These are phyloP conservation scores for Caenorhabditis inopinata DNA, from an alignment of 1,140 invertebrate species.

Conservation along the genomic window DNA sequence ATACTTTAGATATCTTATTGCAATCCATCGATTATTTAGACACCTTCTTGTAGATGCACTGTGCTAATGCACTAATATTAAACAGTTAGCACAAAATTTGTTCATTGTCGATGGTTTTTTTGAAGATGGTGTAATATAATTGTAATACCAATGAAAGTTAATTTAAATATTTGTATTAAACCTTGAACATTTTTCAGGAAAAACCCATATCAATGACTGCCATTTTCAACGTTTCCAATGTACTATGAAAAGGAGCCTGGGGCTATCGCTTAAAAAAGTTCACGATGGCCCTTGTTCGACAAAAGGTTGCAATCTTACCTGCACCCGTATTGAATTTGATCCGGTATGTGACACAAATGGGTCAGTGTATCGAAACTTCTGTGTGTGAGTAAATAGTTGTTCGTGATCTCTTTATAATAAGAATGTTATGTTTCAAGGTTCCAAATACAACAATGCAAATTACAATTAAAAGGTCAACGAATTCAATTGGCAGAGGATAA, in stretches of 20 bases:
- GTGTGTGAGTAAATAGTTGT: constrained; percentile 1
- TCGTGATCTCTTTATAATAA: neutral
- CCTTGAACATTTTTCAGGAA: neutral
- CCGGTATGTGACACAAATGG: constrained; percentile 28
- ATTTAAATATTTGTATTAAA: too few species aligned
- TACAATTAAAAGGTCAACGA: constrained; percentile 23
- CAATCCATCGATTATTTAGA: too few species aligned
- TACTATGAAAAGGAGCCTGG: neutral
- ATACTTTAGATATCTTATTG: too few species aligned
- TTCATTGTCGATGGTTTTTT: too few species aligned
- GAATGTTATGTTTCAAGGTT: constrained; percentile 9
- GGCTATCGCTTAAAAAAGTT: neutral
- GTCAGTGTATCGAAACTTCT: constrained; percentile 28
- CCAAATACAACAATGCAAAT: constrained; percentile 17
- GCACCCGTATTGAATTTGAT: constrained; percentile 14
- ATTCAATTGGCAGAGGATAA: constrained; percentile 25
- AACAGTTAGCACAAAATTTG: too few species aligned
- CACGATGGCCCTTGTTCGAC: neutral
- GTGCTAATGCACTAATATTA: too few species aligned
- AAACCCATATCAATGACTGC: constrained; percentile 27
- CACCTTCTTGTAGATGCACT: too few species aligned
- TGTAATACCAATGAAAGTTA: too few species aligned
- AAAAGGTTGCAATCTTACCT: constrained; percentile 13
- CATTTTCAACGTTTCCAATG: constrained; percentile 3
- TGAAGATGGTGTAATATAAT: too few species aligned